phyloP scores from a whole-genome alignment of 2,888 invertebrate genomes.

The Aspidiotus destructor region DNA sequence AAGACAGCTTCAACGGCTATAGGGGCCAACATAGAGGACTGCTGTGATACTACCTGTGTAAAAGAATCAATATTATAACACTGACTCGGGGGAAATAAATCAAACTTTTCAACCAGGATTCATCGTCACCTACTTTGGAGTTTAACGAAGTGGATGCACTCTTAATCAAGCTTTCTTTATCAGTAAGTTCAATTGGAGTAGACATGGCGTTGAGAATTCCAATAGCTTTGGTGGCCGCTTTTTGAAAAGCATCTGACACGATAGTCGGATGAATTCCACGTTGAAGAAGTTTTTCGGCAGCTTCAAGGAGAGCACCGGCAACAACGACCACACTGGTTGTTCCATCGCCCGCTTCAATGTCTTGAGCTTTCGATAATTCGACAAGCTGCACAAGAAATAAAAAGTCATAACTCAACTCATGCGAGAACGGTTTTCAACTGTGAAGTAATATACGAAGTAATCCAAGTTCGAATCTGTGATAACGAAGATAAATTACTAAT shows the following conservation, averaged over 20 bases:
- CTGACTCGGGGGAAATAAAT: not conserved
- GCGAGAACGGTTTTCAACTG: too few species aligned
- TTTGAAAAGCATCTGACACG: constrained; percentile 94
- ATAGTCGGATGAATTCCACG: constrained; percentile 96
- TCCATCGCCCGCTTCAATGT: constrained; percentile 98
- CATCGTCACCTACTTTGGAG: constrained; percentile 59
- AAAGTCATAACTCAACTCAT: not conserved
- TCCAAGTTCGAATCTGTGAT: too few species aligned
- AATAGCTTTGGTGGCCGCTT: constrained; percentile 64
- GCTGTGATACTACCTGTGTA: constrained; percentile 82
- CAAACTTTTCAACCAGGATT: too few species aligned
- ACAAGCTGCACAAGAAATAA: constrained; percentile 58
- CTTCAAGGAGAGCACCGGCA: constrained; percentile 90
- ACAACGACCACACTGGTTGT: constrained; percentile 97
- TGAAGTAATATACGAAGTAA: too few species aligned
- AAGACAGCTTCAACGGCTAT: constrained; percentile 95
- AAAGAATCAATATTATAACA: constrained; percentile 30
- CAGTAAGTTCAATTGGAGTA: constrained; percentile 70
- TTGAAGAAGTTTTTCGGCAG: constrained; percentile 79
- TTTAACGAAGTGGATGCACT: constrained; percentile 96
- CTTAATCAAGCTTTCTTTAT: constrained; percentile 78
- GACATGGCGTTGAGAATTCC: constrained; percentile 74
- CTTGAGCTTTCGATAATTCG: constrained; percentile 95
- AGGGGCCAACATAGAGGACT: constrained; percentile 88
- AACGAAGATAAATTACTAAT: too few species aligned